Percentiles rank a stretch among this genome's conserved stretches.
Conservation (phyloP, 2,113 vertebrate species). For the Actenoides hombroni region DNA sequence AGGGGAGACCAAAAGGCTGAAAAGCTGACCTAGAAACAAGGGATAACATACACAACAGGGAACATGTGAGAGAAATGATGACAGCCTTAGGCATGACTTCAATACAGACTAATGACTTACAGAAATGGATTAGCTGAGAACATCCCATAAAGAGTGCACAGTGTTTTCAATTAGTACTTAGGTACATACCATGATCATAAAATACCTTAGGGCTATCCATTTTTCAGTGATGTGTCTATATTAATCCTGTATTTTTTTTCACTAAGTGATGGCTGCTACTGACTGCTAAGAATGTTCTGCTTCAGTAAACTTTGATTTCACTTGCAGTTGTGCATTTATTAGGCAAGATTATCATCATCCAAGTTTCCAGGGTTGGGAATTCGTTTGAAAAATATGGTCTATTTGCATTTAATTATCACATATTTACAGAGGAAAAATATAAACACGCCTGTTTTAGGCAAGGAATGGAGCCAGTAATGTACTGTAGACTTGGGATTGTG, state of each 20-base stretch:
- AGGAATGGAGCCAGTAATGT: constrained; percentile 65
- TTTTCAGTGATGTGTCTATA: constrained; percentile 28
- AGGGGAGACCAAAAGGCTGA: background rate
- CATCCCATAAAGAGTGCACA: constrained; percentile 14
- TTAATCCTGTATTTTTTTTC: constrained; percentile 50
- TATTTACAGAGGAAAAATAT: constrained; percentile 66
- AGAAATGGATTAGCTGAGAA: constrained; percentile 37
- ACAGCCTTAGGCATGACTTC: constrained; percentile 51
- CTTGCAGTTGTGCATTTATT: constrained; percentile 69
- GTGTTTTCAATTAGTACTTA: constrained; percentile 35
- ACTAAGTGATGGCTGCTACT: constrained; percentile 36
- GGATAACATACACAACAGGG: constrained; percentile 9
- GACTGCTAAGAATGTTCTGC: constrained; percentile 48
- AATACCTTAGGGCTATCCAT: constrained; percentile 25
- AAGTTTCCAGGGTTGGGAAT: constrained; percentile 65
- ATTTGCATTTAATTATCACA: constrained; percentile 68
- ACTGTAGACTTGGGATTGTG: constrained; percentile 54
- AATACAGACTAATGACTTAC: constrained; percentile 45
- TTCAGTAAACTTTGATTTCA: constrained; percentile 36
- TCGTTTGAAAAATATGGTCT: constrained; percentile 62
- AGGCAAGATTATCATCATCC: constrained; percentile 68
- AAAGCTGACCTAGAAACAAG: constrained; percentile 53
- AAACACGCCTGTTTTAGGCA: constrained; percentile 59
- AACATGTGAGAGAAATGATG: constrained; percentile 9
- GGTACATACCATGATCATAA: constrained; percentile 8